A percentile compares a stretch with the other conserved stretches of the same genome.
Evolutionary conservation across 2,888 invertebrate species (phyloP).

Genomic region (Agriopis leucophaearia): DNA sequence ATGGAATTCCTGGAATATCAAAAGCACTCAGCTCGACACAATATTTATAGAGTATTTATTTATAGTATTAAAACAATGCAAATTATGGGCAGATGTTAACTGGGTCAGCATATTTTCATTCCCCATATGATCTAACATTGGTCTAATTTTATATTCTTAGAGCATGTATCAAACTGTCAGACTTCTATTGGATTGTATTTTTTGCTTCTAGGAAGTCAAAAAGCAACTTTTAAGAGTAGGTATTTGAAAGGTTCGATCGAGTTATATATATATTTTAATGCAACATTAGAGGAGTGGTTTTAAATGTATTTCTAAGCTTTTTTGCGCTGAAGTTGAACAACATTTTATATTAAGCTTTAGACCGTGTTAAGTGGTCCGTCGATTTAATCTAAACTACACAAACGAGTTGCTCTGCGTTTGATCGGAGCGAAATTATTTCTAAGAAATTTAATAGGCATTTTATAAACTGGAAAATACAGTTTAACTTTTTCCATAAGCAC

Average conservation of each 20-base stretch:
- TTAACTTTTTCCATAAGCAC: slow-evolving; percentile 9
- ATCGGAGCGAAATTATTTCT: slow-evolving; percentile 41
- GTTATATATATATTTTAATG: slow-evolving; percentile 1
- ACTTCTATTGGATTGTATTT: neutral
- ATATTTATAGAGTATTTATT: neutral
- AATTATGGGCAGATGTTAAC: too few species aligned
- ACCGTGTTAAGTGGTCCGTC: slow-evolving; percentile 53
- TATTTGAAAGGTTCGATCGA: neutral
- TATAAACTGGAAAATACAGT: slow-evolving; percentile 5
- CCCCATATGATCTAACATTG: neutral
- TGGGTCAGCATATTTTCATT: neutral
- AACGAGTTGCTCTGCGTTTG: slow-evolving; percentile 49
- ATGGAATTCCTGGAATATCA: slow-evolving; percentile 57
- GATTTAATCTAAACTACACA: slow-evolving; percentile 50
- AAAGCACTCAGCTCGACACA: slow-evolving; percentile 37
- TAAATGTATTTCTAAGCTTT: slow-evolving; percentile 21
- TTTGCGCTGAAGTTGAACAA: slow-evolving; percentile 45
- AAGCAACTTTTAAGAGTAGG: neutral
- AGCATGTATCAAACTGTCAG: neutral
- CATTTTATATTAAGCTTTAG: slow-evolving; percentile 54
- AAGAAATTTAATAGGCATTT: neutral
- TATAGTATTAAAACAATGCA: too few species aligned
- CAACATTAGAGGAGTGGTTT: neutral
- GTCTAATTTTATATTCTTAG: neutral
- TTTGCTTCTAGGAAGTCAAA: slow-evolving; percentile 3